Percentiles rank a stretch among this genome's conserved stretches.
phyloP scores from a whole-genome alignment of 2,888 invertebrate genomes.

The Peribatodes rhomboidaria region DNA sequence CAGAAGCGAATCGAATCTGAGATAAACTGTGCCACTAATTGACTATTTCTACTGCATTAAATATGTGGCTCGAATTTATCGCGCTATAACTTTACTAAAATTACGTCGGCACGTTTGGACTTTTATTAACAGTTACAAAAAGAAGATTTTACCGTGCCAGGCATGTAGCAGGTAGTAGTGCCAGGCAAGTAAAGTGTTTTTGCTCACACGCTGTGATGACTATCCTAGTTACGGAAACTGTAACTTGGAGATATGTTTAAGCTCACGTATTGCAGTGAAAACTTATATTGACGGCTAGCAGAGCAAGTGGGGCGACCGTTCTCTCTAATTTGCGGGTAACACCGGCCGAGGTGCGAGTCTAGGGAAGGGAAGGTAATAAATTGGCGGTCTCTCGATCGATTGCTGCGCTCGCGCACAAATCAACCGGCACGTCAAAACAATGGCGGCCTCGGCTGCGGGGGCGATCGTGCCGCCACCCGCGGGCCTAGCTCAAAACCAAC shows the following conservation, averaged over 20 bases:
- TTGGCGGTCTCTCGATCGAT: slow-evolving; percentile 72
- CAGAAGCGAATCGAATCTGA: slow-evolving; percentile 45
- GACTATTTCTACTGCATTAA: slow-evolving; percentile 40
- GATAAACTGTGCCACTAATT: slow-evolving; percentile 44
- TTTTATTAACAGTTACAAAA: slow-evolving; percentile 28
- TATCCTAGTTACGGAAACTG: slow-evolving; percentile 43
- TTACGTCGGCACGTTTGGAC: slow-evolving; percentile 13
- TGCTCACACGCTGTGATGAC: slow-evolving; percentile 38
- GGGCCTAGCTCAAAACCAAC: slow-evolving; percentile 67
- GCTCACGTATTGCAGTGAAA: slow-evolving; percentile 45
- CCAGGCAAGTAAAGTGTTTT: slow-evolving; percentile 26
- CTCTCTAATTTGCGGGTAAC: slow-evolving; percentile 71
- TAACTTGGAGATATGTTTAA: slow-evolving; percentile 42
- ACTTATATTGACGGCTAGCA: slow-evolving; percentile 55
- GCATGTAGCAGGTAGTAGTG: too few relatives aligned
- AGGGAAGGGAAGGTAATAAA: slow-evolving; percentile 78
- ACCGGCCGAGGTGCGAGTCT: slow-evolving; percentile 61
- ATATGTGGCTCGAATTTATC: slow-evolving; percentile 21
- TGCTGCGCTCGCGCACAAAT: slow-evolving; percentile 78
- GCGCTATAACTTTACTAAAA: slow-evolving; percentile 21
- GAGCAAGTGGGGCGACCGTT: slow-evolving; percentile 69
- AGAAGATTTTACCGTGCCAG: slow-evolving; percentile 30
- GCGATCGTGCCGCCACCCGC: slow-evolving; percentile 75
- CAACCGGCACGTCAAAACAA: slow-evolving; percentile 79
- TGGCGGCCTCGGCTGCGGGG: slow-evolving; percentile 75